Percentiles rank a stretch among this genome's conserved stretches.
Evolutionary conservation across 2,113 vertebrate genomes (phyloP).

Genomic region (Platycercus adscitus): DNA sequence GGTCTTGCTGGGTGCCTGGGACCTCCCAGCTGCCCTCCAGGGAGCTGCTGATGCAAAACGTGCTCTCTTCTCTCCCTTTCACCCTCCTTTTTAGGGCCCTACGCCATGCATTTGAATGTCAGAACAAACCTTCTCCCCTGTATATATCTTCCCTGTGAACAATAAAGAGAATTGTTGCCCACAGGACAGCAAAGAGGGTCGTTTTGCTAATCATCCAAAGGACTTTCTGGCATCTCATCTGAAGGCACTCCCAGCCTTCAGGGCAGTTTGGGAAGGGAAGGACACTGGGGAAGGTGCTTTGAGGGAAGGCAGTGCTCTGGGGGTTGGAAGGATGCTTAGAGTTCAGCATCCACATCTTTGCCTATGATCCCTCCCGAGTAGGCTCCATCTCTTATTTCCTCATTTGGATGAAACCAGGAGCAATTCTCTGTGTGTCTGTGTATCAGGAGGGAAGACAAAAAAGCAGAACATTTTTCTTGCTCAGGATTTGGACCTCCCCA

Average conservation of each 20-base stretch:
- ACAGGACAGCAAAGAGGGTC: background rate
- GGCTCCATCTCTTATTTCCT: background rate
- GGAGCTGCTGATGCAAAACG: background rate
- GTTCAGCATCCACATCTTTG: background rate
- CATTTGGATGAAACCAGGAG: background rate
- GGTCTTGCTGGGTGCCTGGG: background rate
- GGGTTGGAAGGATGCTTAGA: background rate
- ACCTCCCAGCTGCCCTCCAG: background rate
- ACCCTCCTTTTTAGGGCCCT: background rate
- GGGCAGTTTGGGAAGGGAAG: background rate
- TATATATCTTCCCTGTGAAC: conserved; percentile 2
- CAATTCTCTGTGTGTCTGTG: rapidly evolving
- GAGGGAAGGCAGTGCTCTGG: rapidly evolving
- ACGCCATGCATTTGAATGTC: background rate
- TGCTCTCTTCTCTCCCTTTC: background rate
- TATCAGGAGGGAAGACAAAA: background rate
- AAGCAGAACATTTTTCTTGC: background rate
- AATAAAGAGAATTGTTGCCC: conserved; percentile 58
- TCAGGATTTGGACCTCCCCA: background rate
- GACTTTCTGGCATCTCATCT: background rate
- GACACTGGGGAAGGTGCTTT: background rate
- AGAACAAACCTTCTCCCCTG: conserved; percentile 2
- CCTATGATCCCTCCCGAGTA: background rate
- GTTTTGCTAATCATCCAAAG: background rate
- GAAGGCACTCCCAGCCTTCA: background rate